phyloP scores from a whole-genome alignment of 2,113 vertebrate species.

The Cisticola juncidis region DNA sequence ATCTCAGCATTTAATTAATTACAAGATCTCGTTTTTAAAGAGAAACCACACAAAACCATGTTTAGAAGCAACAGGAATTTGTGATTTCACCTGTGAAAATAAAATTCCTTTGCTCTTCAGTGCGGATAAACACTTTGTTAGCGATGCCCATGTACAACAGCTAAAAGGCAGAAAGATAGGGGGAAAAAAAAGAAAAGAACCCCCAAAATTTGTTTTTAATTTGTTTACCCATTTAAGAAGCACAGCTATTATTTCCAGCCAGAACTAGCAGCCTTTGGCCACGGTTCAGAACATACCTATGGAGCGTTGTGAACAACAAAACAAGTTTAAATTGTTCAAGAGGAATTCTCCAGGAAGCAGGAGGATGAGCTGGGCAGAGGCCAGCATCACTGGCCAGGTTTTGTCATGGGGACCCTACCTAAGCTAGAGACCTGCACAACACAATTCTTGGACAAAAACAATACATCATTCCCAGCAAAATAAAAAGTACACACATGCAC shows the following conservation, averaged over 20 bases:
- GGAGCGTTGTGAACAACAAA: background rate
- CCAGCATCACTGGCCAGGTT: background rate
- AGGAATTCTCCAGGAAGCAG: background rate
- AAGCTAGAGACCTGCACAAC: background rate
- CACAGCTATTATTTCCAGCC: background rate
- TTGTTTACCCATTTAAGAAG: background rate
- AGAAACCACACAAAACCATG: background rate
- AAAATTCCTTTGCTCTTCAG: background rate
- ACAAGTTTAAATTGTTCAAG: background rate
- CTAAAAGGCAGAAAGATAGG: background rate
- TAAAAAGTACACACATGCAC: background rate
- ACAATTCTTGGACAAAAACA: background rate
- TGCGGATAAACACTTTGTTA: background rate
- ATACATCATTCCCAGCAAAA: background rate
- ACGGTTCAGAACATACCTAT: background rate
- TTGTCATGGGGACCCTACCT: background rate
- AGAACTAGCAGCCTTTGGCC: background rate
- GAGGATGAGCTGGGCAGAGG: background rate
- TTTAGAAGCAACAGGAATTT: background rate
- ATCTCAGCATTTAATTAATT: background rate
- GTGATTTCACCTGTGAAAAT: background rate
- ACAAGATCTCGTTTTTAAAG: background rate
- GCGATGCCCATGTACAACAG: background rate
- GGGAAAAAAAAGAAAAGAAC: rapidly evolving
- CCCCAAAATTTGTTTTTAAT: background rate